Conservation (phyloP, 2,888 invertebrate species). For the Deilephila porcellus region DNA sequence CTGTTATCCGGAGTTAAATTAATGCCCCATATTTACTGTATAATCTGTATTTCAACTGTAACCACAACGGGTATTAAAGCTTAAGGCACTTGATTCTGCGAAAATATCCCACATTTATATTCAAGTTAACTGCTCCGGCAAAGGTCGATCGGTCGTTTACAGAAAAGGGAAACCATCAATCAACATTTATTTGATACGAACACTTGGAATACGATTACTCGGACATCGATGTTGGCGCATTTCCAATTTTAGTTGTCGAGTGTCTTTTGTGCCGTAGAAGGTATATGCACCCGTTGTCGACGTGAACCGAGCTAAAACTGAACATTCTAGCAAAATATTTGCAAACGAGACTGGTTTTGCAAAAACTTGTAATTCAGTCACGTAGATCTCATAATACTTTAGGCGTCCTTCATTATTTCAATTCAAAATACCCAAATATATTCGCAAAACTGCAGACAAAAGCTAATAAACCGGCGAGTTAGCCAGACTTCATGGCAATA, state of each 20-base stretch:
- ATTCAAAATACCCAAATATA: background rate
- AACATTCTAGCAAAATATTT: background rate
- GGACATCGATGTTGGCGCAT: slow-evolving; percentile 70
- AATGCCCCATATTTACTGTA: slow-evolving; percentile 31
- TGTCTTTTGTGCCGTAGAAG: slow-evolving; percentile 24
- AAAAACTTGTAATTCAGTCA: background rate
- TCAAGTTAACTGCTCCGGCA: slow-evolving; percentile 54
- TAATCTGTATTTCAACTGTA: slow-evolving; percentile 32
- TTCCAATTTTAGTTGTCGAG: slow-evolving; percentile 64
- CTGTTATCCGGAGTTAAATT: slow-evolving; percentile 29
- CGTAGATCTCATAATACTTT: background rate
- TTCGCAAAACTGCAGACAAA: background rate
- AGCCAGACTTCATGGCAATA: background rate
- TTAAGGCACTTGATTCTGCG: slow-evolving; percentile 42
- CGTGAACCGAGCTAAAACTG: background rate
- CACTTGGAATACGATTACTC: slow-evolving; percentile 75
- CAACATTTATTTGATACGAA: slow-evolving; percentile 75
- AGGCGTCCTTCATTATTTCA: background rate
- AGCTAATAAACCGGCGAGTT: background rate
- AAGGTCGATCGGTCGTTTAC: slow-evolving; percentile 67
- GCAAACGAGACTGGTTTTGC: background rate
- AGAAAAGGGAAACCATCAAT: slow-evolving; percentile 73
- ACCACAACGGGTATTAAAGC: slow-evolving; percentile 38
- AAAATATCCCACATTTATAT: slow-evolving; percentile 53
- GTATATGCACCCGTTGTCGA: background rate